Base-by-base conservation (phyloP, 2,888 invertebrate species). In the Exocentrus adspersus region DNA sequence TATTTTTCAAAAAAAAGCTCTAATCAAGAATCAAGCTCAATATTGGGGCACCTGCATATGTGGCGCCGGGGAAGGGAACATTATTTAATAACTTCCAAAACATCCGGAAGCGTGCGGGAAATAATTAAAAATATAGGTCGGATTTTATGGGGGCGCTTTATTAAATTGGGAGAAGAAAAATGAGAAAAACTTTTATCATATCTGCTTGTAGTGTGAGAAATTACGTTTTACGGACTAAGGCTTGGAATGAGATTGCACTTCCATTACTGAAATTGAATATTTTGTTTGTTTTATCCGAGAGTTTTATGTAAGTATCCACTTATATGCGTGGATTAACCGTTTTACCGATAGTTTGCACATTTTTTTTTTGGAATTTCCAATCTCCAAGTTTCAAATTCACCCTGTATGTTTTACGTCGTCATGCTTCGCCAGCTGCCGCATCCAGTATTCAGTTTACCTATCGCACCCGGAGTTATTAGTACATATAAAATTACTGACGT, bases 141-240 rank as follows among this genome's bases (percentile, higher is more conserved):
- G 78, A 76, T 78, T 78, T 78, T 78, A 78, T 77, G 77, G 76
- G n/a, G 75, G 71, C 67, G 71, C 75, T 76, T 77, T 77, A 77
- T 77, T 76, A 75, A 76, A 78, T 74, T 73, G 72, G 73, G 73
- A 72, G 73, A 78, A 78, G 78, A 79, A 78, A 78, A 78, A 79
- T 78, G 78, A 75, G 77, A 71, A 77, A 78, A 78, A 78, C 75
- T 78, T 78, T 78, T 77, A 77, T 78, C 77, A 77, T 78, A 78
- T 78, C 78, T 76, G 72, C 72, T 72, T 70, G 73, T 75, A 75
- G 74, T 72, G 76, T 77, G 76, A 78, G 77, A 78, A 78, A 78
- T 78, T 78, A 77, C 78, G 75, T 76, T n/a, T 76, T 76, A 74
- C 72, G 75, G 76, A 48, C 48, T 48, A 28, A 14, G 17, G 48